Evolutionary conservation across 1,140 invertebrate species (phyloP), one percentile per base, ranked within the genome.

Genomic region (Drosophila nebulosa): DNA sequence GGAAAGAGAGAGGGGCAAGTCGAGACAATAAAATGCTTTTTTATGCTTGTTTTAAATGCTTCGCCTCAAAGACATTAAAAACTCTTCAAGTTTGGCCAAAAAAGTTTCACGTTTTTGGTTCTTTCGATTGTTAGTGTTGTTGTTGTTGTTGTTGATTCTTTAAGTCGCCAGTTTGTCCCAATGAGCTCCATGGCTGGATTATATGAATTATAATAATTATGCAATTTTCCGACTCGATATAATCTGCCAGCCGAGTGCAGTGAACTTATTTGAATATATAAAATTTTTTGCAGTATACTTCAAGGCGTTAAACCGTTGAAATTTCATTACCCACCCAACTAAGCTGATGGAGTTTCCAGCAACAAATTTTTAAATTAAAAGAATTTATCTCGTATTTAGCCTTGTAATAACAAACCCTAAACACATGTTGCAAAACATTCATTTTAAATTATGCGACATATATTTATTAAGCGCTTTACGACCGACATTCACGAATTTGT

Each of bases 141-240:
- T 36, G 35, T 9, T 24, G 9, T 16, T 21, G 12, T 51, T n/a
- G 36, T 26, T 39, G 27, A 26, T 9, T 27, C 9, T 5, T 9
- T 21, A 30, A 78, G 69, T 60, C 52, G 46, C 64, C 74, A 62
- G 68, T 63, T 71, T 56, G 75, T 62, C 64, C 66, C 39, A 46
- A 21, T 73, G 76, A 73, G 78, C 69, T 73, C 60, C 9, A 10
- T 32, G 10, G 9, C 12, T 9, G 30, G 30, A 32, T 32, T 46
- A 67, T 64, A 60, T 74, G 56, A 78, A 74, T 79, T 79, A 78
- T 74, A 65, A 62, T 69, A 78, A 74, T 78, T 74, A 78, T 78
- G 69, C 42, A 69, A 58, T 60, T 74, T 51, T 58, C 26, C 9
- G 22, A 18, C 21, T 67, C 9, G 18, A 27, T 24, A 14, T 66